Evolutionary conservation across 2,113 vertebrate genomes (phyloP).

Genomic region (Boulengeromyrus knoepffleri): DNA sequence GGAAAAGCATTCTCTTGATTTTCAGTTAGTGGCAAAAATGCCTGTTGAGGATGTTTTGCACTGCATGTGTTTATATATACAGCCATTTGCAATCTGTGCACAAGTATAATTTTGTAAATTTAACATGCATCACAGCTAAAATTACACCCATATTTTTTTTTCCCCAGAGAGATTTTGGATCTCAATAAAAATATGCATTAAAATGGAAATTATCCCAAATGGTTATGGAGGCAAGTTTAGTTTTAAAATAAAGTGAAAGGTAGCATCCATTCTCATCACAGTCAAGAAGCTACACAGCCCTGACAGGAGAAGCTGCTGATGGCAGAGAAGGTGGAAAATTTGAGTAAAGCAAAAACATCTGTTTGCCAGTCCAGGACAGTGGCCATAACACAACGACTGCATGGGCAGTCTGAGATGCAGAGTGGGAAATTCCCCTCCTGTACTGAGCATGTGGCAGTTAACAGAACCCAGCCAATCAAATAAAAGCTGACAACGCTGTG

Average conservation of each 20-base stretch:
- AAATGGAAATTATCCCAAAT: neutral
- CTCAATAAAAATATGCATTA: neutral
- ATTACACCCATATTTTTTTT: neutral
- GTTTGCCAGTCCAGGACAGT: neutral
- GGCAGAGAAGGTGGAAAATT: constrained; percentile 23
- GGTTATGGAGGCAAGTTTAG: neutral
- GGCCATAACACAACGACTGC: neutral
- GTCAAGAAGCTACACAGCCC: constrained; percentile 29
- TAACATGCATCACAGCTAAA: neutral
- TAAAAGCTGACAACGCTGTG: neutral
- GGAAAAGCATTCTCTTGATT: neutral
- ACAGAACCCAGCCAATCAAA: neutral
- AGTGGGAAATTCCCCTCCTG: neutral
- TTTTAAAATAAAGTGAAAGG: neutral
- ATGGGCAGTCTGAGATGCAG: neutral
- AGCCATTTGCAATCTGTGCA: neutral
- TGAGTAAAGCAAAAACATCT: constrained; percentile 3
- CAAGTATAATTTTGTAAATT: neutral
- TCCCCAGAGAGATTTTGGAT: neutral
- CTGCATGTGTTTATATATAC: neutral
- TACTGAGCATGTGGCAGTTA: neutral
- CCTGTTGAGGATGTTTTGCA: neutral
- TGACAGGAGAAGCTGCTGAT: constrained; percentile 34
- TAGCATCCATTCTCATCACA: neutral
- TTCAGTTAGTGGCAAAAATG: neutral